These are phyloP conservation scores for Malurus leucopterus DNA, from an alignment of 2,797 vertebrate species.

Conservation along the genomic window DNA sequence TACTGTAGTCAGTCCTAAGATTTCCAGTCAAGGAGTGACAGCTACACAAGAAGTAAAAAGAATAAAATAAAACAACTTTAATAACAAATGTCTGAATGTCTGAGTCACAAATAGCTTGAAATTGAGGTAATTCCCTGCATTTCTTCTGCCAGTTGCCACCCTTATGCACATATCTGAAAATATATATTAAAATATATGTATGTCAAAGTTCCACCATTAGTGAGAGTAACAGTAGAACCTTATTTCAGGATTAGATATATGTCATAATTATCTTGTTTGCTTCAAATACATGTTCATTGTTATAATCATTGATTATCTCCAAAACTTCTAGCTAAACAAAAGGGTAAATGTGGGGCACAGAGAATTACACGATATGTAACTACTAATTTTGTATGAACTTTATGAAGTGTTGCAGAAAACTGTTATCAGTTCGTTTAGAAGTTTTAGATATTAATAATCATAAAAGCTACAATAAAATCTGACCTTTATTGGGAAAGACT, in stretches of 20 bases:
- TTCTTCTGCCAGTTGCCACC: background rate
- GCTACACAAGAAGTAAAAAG: background rate
- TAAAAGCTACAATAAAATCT: conserved; percentile 1
- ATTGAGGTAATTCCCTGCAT: background rate
- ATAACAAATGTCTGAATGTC: background rate
- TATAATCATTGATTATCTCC: background rate
- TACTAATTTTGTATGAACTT: background rate
- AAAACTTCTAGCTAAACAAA: background rate
- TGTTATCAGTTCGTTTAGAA: background rate
- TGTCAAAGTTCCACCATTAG: background rate
- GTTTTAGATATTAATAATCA: background rate
- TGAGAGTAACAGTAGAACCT: background rate
- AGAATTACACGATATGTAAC: background rate
- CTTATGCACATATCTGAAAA: background rate
- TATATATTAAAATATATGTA: background rate
- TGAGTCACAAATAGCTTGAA: background rate
- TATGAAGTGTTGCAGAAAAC: background rate
- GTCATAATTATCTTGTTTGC: background rate
- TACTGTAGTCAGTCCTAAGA: background rate
- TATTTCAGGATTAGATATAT: background rate
- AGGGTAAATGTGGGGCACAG: background rate
- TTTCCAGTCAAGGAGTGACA: background rate
- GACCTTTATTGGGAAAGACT: background rate
- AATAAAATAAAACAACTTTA: background rate
- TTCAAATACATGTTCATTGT: background rate